Conservation (phyloP, 2,113 vertebrate genomes). For the Panthera tigris region DNA sequence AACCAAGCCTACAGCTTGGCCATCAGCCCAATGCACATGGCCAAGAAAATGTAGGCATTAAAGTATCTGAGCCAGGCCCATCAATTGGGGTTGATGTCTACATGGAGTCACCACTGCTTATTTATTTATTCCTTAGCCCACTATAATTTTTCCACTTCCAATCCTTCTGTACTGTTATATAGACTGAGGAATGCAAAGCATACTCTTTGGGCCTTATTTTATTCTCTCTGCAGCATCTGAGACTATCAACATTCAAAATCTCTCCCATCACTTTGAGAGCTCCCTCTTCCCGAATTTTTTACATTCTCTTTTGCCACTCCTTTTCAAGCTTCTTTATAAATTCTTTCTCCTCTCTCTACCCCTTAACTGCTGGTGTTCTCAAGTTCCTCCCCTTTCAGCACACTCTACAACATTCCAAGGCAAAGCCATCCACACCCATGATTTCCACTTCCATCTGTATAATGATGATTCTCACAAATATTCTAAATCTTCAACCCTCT, state of each 20-base stretch:
- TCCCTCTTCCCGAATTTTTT: background rate
- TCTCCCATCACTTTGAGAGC: background rate
- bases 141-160: background rate
- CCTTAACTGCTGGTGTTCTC: background rate
- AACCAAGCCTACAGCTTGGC: background rate
- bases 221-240: background rate
- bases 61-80: background rate
- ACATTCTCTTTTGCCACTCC: background rate
- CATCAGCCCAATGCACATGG: background rate
- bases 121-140: background rate
- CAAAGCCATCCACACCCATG: background rate
- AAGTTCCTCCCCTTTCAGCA: background rate
- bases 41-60: background rate
- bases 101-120: background rate
- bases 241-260: background rate
- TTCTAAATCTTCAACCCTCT: background rate
- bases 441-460: background rate
- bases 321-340: background rate
- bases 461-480: background rate
- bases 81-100: background rate
- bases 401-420: background rate
- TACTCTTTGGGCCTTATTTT: background rate
- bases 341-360: background rate
- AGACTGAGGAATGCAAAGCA: background rate
- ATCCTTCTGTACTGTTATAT: no score